Evolutionary conservation across 2,888 invertebrate genomes (phyloP).

Genomic region (Drosophila nr. fundita): DNA sequence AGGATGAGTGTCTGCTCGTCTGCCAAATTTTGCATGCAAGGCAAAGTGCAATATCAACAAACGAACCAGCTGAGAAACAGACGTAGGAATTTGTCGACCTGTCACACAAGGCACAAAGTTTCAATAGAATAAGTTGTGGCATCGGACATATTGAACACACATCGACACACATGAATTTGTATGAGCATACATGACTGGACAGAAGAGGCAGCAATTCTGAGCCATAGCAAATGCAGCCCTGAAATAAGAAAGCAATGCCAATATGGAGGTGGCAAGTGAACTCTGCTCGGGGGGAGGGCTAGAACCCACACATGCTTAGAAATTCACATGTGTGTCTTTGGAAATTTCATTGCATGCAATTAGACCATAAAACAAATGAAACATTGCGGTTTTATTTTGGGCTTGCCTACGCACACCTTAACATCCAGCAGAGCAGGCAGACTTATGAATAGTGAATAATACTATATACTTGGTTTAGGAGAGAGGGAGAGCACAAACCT

Average conservation of each 20-base stretch:
- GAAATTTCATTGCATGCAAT: slow-evolving; percentile 75
- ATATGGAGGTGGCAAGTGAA: slow-evolving; percentile 25
- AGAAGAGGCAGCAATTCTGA: slow-evolving; percentile 10
- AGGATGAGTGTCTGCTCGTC: slow-evolving; percentile 14
- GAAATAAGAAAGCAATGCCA: slow-evolving; percentile 45
- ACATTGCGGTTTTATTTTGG: slow-evolving; percentile 66
- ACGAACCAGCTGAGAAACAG: slow-evolving; percentile 16
- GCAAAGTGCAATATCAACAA: slow-evolving; percentile 80
- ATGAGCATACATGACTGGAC: not conserved
- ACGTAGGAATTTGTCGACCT: slow-evolving; percentile 64
- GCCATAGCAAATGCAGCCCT: slow-evolving; percentile 21
- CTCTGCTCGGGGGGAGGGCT: slow-evolving; percentile 19
- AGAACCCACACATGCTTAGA: not conserved
- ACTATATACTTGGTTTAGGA: slow-evolving; percentile 8
- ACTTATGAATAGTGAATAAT: slow-evolving; percentile 27
- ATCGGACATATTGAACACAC: slow-evolving; percentile 35
- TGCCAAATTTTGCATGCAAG: slow-evolving; percentile 74
- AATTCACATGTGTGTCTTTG: not conserved
- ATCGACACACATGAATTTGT: not conserved
- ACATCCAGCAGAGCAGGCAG: slow-evolving; percentile 14
- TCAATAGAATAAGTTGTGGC: slow-evolving; percentile 52
- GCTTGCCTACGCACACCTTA: slow-evolving; percentile 53
- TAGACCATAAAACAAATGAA: slow-evolving; percentile 77
- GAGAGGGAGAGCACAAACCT: slow-evolving; percentile 1
- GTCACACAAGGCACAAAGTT: slow-evolving; percentile 70